Evolutionary conservation across 1,140 invertebrate species (phyloP), one percentile per base, ranked within the genome.

Genomic region (Rhopalosiphum maidis): DNA sequence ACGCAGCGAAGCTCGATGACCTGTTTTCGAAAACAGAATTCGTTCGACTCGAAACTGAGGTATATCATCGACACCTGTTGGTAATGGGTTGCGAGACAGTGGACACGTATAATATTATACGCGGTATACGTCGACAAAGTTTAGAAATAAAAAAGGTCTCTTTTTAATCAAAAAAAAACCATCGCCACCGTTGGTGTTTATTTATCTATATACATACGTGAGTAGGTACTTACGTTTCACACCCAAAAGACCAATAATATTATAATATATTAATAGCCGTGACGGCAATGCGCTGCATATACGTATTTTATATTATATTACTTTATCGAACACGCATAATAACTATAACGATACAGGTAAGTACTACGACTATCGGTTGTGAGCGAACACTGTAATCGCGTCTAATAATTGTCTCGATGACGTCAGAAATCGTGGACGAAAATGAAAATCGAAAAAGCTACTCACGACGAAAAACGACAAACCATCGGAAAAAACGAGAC

Each of bases 401-500:
- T 68, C 11, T 15, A 30, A 68, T 68, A 4, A 11, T 68, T 68
- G 23, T 55, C 23, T 25, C 55, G 7, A 25, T 9, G 55, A 25
- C 23, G 23, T 25, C 9, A 68, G n/a, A 68, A 60, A 60, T 7
- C 9, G 9, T 25, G 8, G 9, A 30, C 30, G 60, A 11, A 68
- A 15, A 68, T 9, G 25, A 68, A 68, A 68, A 68, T 30, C 8
- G 25, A 60, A 60, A 60, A 4, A 48, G 9, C 55, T 25, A 68
- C 30, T 68, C 41, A 82, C n/a, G 15, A 22, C 41, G 83, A 43
- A 85, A 85, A 43, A 25, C 23, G 82, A 85, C 41, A 41, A 85
- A 85, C 37, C 83, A 85, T 85, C 41, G 83, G 41, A 51, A 85
- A 85, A 43, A 85, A 25, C 83, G 83, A 85, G 37, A 85, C 83